Evolutionary conservation across 1,140 invertebrate species (phyloP).

Genomic region (Lucilia cuprina): DNA sequence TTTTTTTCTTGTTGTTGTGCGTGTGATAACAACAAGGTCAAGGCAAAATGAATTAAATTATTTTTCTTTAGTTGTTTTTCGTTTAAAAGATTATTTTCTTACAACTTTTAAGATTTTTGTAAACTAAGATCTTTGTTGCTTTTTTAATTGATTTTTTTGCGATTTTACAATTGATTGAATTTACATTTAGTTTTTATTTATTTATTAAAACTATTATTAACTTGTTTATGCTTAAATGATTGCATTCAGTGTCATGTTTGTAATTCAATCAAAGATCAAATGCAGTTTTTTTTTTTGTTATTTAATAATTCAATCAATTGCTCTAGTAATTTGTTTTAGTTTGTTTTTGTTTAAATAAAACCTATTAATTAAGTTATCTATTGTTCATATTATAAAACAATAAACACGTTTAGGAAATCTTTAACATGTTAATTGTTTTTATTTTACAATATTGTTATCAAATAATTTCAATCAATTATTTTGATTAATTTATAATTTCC

Average conservation of each 20-base stretch:
- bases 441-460: neutral
- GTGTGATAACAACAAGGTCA: slow-evolving; percentile 25
- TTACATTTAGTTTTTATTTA: neutral
- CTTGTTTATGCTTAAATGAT: neutral
- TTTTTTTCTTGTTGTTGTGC: neutral
- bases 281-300: neutral
- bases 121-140: neutral
- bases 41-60: slow-evolving; percentile 19
- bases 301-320: neutral
- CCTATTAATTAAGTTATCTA: no score
- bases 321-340: neutral
- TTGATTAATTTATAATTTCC: neutral
- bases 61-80: neutral
- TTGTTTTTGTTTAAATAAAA: neutral
- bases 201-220: neutral
- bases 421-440: no score
- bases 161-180: slow-evolving; percentile 5
- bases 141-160: neutral
- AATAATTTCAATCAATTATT: neutral
- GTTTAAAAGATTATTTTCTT: neutral
- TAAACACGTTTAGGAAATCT: no score
- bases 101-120: slow-evolving; percentile 4
- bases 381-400: no score
- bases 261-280: neutral
- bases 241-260: neutral